phyloP scores from a whole-genome alignment of 2,797 vertebrate species.

The Apogon talboti region DNA sequence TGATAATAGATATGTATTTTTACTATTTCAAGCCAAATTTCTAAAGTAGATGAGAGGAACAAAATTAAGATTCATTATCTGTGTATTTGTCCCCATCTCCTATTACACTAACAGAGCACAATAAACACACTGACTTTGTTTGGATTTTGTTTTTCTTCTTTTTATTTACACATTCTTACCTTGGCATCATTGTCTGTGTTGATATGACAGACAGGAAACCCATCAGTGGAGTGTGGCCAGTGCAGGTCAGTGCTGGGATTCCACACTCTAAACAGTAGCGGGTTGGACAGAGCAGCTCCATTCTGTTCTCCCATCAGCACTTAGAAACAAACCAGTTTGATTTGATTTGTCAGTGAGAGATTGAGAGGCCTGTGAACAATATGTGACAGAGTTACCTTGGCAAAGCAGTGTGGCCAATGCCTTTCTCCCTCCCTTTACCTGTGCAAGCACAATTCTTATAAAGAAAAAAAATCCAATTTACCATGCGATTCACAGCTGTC shows the following conservation, averaged over 20 bases:
- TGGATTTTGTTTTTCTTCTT: neutral
- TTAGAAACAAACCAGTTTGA: conserved; percentile 62
- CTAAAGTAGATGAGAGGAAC: too few species aligned
- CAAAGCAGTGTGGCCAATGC: conserved; percentile 46
- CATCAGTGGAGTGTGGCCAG: conserved; percentile 1
- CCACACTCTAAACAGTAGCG: conserved; percentile 53
- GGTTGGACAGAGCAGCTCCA: conserved; percentile 43
- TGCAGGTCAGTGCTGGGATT: conserved; percentile 49
- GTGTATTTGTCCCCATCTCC: too few species aligned
- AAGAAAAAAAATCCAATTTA: conserved; percentile 78
- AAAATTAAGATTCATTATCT: too few species aligned
- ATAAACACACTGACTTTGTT: too few species aligned
- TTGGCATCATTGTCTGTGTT: conserved; percentile 24
- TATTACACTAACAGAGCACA: too few species aligned
- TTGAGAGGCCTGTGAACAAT: conserved; percentile 53
- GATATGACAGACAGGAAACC: conserved; percentile 14
- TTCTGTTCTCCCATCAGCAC: conserved; percentile 50
- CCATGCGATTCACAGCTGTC: conserved; percentile 80
- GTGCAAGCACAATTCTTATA: conserved; percentile 57
- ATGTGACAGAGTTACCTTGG: conserved; percentile 67
- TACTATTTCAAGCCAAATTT: too few species aligned
- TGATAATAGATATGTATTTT: too few species aligned
- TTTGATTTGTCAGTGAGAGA: conserved; percentile 75
- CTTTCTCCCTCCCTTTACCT: conserved; percentile 67
- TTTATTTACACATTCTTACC: neutral